phyloP scores from a whole-genome alignment of 2,888 invertebrate species.

The Bombyx huttoni region DNA sequence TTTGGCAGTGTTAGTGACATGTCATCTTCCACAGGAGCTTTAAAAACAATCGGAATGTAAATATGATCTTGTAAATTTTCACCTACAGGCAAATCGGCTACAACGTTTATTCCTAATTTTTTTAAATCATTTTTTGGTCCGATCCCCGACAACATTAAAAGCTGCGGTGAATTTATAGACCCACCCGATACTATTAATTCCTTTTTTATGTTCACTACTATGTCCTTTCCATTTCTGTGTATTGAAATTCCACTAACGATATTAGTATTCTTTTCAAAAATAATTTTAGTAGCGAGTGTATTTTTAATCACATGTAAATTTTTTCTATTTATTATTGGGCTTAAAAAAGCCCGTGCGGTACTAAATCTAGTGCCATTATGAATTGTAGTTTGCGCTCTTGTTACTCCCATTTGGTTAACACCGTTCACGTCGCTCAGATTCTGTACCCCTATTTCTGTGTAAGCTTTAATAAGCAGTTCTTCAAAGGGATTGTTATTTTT shows the following conservation, averaged over 20 bases:
- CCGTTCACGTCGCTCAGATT: conserved; percentile 46
- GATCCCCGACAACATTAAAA: conserved; percentile 65
- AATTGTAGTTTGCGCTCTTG: conserved; percentile 48
- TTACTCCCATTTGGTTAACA: conserved; percentile 56
- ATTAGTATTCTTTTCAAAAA: conserved; percentile 61
- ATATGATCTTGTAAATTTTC: conserved; percentile 68
- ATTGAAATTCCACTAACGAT: conserved; percentile 46
- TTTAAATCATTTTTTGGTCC: conserved; percentile 54
- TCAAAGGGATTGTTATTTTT: conserved; percentile 21
- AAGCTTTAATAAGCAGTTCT: conserved; percentile 37
- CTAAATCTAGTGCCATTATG: conserved; percentile 59
- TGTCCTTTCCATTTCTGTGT: conserved; percentile 35
- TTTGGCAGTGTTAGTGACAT: conserved; percentile 20
- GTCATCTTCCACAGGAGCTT: conserved; percentile 25
- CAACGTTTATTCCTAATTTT: conserved; percentile 39
- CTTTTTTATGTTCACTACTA: conserved; percentile 42
- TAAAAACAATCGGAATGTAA: conserved; percentile 41
- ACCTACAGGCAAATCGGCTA: conserved; percentile 62
- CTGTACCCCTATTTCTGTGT: conserved; percentile 50
- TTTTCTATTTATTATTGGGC: conserved; percentile 34
- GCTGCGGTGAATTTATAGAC: conserved; percentile 61
- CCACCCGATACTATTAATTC: conserved; percentile 68
- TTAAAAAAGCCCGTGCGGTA: conserved; percentile 68
- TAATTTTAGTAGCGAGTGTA: conserved; percentile 62
- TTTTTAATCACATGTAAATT: conserved; percentile 63